These are phyloP conservation scores for cattle (Bos taurus) DNA, from an alignment of 2,113 vertebrate species.

Conservation along the genomic window ARS-UCD2.0 NC_037330.1:103795001-103795500, in stretches of 20 bases:
- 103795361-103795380: neutral
- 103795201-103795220: neutral
- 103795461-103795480: neutral
- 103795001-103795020: neutral
- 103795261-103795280: neutral
- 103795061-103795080: neutral
- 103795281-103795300: neutral
- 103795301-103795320: neutral
- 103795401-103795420: neutral
- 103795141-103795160: neutral
- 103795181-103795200: neutral
- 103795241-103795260: constrained; percentile 16
- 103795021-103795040: constrained; percentile 24
- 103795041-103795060: constrained; percentile 3
- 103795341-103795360: neutral
- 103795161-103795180: constrained; percentile 28
- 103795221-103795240: neutral
- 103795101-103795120: neutral
- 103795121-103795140: neutral
- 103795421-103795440: neutral
- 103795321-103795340: neutral
- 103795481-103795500: neutral
- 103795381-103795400: neutral
- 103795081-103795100: neutral
- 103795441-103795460: neutral